Base-by-base conservation (phyloP, 1,140 invertebrate genomes). In the Pseudomyrmex cubaensis region DNA sequence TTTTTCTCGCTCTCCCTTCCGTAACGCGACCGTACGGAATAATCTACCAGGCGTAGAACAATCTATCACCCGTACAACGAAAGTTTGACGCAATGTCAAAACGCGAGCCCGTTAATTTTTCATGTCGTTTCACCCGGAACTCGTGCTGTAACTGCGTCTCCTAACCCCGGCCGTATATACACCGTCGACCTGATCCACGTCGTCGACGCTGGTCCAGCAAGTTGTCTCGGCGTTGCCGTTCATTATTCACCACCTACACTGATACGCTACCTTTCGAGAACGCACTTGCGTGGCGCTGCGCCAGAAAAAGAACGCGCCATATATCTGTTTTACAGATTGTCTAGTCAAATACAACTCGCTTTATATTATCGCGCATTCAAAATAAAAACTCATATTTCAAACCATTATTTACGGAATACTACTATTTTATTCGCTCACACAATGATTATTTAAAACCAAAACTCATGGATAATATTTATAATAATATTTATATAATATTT, bases 31-130 rank as follows among this genome's bases (percentile, higher is more conserved):
- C 69, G 77, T 66, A 54, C 63, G 70, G 70, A 69, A 73, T 87
- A 84, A 87, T 87, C 86, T 84, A 77, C 87, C 84, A 75, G 66
- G 69, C 82, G 59, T 69, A 62, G 61, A 62, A 89, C 85, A 89
- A 91, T 91, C 90, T 90, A 91, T 91, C 90, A 91, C 88, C 70
- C 73, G 86, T 88, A 87, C 85, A 87, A 90, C 78, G 87, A 89
- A 89, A 92, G 85, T 92, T 91, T 92, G 89, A 93, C 90, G 88
- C 83, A 64, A 82, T 88, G 91, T 92, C 89, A 91, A 92, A 90
- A 90, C 78, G 82, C 78, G 72, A 70, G 64, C 83, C 84, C 89
- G 90, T 91, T 93, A 92, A 92, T 92, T 93, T 92, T 92, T 92
- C 90, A 92, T 89, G 90, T 85, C 86, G 87, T 77, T 89, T 82